Base-by-base conservation (phyloP, 2,888 invertebrate genomes). In the Tromatobia lineatoria region DNA sequence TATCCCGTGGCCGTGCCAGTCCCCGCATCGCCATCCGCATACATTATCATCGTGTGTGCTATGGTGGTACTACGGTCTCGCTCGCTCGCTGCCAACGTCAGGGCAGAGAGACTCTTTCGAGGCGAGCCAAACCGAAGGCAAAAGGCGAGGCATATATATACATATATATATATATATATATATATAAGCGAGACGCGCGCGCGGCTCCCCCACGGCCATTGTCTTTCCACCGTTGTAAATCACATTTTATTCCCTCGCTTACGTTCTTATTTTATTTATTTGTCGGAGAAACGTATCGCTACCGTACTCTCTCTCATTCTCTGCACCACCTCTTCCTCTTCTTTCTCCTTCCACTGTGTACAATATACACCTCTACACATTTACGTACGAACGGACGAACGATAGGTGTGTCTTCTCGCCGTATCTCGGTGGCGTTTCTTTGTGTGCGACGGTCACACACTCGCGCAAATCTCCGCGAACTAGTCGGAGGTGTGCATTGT, bases 201-300 rank as follows among this genome's bases (percentile, higher is more conserved):
- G 89, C 90, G 89, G 90, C 91, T 91, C 85, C 87, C 85, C 85
- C 92, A 91, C 92, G 92, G 92, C 93, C 93, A 93, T 93, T 93
- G 93, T 93, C 93, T 93, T 93, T 93, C 90, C 91, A 91, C 90
- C 90, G 92, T 93, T 93, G 93, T 93, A 93, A 93, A 93, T 93
- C 93, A 93, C 93, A 93, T 93, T 93, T 93, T 93, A 93, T 93
- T 93, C 92, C 92, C 93, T 92, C 91, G 92, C 92, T 92, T 93
- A 92, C 92, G 90, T 91, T 93, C 91, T 93, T 91, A 91, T 93
- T 93, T 92, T 93, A 92, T 92, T 93, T 93, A 93, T 93, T 92
- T 92, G 91, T 89, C 92, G 91, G 91, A 92, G 92, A 92, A 92
- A 92, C 92, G 92, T 92, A 92, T 92, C 92, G 92, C 92, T 92